Base-by-base conservation (phyloP, 2,113 vertebrate genomes). In the Periophthalmus modestus region DNA sequence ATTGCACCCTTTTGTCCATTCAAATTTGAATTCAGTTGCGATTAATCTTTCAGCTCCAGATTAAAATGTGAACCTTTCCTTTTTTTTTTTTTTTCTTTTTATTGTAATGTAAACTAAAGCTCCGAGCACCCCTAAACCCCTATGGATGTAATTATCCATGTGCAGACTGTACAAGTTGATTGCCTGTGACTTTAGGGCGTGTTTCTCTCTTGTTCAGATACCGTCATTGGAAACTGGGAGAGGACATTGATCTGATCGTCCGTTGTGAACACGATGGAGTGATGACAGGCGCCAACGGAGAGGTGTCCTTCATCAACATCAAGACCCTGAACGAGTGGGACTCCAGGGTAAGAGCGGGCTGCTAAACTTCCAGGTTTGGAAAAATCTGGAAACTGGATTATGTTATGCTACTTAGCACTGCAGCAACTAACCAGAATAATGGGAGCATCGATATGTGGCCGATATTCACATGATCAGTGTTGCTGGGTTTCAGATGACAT, bases 301-400 rank as follows among this genome's bases (percentile, higher is more conserved):
- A 99, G 72, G 97, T 99, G 77, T 99, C 98, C 16, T 99, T 99
- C 91, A 91, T 99, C 89, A 99, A 99, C 85, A 89, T 99, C 92
- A 99, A 99, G 94, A 97, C 98, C 0, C 94, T 99, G 57, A 99
- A 99, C 9, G 98, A 99, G 85, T 99, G 98, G 98, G 98, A 99
- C 88, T 99, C 98, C 55, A 93, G 97, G 95, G 98, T 99, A 69
- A 90, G 91, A 68, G 7, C 24, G 0, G 15, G 19, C 28, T 36
- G 48, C 48, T 5, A 1, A 15, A 50, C 4, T 0, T 1, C 1
- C 50, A 52, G 13, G 2, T 2, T 10, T 59, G 57, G 23, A 12
- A 24, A 28, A 13, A 23, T 59, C 7, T 59, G 55, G n/a, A 12
- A 58, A 48, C 47, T 48, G 2, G 14, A 48, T 14, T 14, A 28